A percentile compares a stretch with the other conserved stretches of the same genome.
These are phyloP conservation scores for Bombus balteatus DNA, from an alignment of 1,140 invertebrate species.

Conservation along the genomic window DNA sequence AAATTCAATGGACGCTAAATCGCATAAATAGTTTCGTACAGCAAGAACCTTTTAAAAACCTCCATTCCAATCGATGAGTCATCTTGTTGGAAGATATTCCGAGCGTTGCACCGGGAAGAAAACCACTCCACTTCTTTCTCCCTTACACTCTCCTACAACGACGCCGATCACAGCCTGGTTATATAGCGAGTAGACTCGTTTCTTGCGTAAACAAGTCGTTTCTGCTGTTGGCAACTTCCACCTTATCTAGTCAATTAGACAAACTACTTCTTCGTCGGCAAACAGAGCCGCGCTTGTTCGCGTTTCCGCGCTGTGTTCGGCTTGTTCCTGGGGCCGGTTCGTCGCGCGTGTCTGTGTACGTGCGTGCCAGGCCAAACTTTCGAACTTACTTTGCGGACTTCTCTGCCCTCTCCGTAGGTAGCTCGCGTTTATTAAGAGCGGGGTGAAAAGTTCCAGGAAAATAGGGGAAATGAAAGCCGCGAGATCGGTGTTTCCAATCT, in stretches of 20 bases:
- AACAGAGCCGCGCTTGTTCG: slow-evolving; percentile 43
- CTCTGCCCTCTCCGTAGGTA: background rate
- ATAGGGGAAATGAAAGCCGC: background rate
- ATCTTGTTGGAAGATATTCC: background rate
- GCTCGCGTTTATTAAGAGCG: slow-evolving; percentile 49
- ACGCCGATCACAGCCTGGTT: slow-evolving; percentile 4
- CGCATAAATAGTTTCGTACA: no score
- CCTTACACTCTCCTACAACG: no score
- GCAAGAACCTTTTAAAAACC: background rate
- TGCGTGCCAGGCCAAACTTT: slow-evolving; percentile 56
- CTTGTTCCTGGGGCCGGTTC: background rate
- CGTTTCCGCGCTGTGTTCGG: slow-evolving; percentile 14
- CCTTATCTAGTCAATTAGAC: slow-evolving; percentile 73
- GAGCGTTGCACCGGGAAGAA: background rate
- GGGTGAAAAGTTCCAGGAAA: slow-evolving; percentile 43
- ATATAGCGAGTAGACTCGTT: slow-evolving; percentile 42
- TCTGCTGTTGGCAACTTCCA: slow-evolving; percentile 55
- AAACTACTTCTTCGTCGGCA: slow-evolving; percentile 61
- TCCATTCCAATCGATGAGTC: background rate
- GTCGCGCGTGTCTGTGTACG: background rate
- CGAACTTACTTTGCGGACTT: slow-evolving; percentile 60
- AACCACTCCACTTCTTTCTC: background rate
- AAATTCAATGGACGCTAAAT: background rate
- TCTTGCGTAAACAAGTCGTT: slow-evolving; percentile 70
- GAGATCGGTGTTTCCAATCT: slow-evolving; percentile 26